These are phyloP conservation scores for Darevskia nairensis DNA, from an alignment of 2,797 vertebrate genomes.

Conservation along the genomic window DNA sequence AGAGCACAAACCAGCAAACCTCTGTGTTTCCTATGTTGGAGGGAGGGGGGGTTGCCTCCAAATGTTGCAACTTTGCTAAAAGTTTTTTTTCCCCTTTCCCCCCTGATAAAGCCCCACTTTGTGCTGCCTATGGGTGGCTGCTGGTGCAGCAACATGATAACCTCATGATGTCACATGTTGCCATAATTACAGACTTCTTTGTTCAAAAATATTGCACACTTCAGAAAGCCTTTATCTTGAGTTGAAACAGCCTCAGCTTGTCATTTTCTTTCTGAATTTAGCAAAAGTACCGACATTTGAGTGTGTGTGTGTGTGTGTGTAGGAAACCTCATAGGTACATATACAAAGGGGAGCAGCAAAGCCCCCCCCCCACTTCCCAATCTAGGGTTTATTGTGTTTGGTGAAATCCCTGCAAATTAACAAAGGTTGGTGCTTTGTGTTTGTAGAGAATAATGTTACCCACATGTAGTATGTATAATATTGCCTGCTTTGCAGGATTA, in stretches of 20 bases:
- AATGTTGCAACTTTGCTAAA: constrained; percentile 6
- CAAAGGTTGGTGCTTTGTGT: neutral
- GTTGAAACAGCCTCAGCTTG: neutral
- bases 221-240: constrained; percentile 7
- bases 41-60: neutral
- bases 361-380: neutral
- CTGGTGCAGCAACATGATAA: neutral
- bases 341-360: neutral
- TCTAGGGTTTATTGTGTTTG: neutral
- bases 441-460: neutral
- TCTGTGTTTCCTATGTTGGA: too few species aligned
- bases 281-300: neutral
- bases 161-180: constrained; percentile 26
- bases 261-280: neutral
- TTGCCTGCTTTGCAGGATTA: neutral
- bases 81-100: neutral
- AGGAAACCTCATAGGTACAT: neutral
- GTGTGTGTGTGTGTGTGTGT: neutral
- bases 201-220: constrained; percentile 30
- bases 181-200: constrained; percentile 44
- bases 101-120: neutral
- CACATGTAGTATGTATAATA: neutral
- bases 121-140: neutral
- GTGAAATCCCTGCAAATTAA: neutral
- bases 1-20: neutral